Percentiles rank a stretch among this genome's conserved stretches.
phyloP scores from a whole-genome alignment of 1,140 invertebrate species.

The Holcopasites calliopsidis region DNA sequence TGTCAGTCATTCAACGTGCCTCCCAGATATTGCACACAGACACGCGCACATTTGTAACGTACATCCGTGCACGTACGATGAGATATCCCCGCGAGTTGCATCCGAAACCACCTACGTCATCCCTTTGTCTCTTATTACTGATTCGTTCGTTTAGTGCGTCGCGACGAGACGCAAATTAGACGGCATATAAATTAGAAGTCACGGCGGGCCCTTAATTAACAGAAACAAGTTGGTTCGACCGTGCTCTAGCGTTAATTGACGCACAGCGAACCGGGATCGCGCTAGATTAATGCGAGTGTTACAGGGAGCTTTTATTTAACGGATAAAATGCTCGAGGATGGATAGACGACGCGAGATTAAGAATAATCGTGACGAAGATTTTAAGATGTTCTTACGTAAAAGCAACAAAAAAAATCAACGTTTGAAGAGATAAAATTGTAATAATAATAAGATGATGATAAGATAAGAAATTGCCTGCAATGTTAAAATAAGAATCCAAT shows the following conservation, averaged over 20 bases:
- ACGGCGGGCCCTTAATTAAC: constrained; percentile 22
- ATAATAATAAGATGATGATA: too few relatives aligned
- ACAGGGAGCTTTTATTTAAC: not conserved
- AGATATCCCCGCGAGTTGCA: constrained; percentile 11
- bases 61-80: constrained; percentile 29
- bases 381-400: not conserved
- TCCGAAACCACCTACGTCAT: constrained; percentile 56
- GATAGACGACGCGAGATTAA: not conserved
- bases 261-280: not conserved
- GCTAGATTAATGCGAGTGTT: not conserved
- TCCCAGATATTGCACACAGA: not conserved
- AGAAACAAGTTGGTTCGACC: not conserved
- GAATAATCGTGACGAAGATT: not conserved
- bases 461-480: too few relatives aligned
- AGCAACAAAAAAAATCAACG: too few relatives aligned
- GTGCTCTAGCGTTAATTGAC: constrained; percentile 1
- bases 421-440: too few relatives aligned
- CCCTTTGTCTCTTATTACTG: constrained; percentile 62
- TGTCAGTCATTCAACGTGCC: not conserved
- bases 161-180: constrained; percentile 13
- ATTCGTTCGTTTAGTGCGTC: constrained; percentile 46
- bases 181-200: not conserved
- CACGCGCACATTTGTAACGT: constrained; percentile 1
- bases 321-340: not conserved
- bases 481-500: too few relatives aligned